phyloP scores from a whole-genome alignment of 2,888 invertebrate species.

The Sarcophaga carnaria region DNA sequence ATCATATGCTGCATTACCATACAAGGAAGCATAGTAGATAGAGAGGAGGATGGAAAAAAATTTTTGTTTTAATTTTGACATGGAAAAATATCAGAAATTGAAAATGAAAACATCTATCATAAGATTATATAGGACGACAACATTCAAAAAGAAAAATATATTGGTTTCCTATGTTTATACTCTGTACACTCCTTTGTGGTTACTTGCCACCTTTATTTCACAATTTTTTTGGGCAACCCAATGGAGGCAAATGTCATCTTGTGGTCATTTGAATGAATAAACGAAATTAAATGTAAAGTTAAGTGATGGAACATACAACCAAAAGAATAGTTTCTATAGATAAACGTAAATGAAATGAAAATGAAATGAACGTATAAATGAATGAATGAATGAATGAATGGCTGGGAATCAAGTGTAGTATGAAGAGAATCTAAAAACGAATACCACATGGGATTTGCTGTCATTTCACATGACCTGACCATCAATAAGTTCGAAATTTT shows the following conservation, averaged over 20 bases:
- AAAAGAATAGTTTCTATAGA: slow-evolving; percentile 51
- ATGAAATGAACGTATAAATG: slow-evolving; percentile 53
- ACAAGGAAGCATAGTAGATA: not conserved
- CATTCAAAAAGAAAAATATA: slow-evolving; percentile 25
- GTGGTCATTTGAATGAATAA: slow-evolving; percentile 80
- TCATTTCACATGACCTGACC: slow-evolving; percentile 73
- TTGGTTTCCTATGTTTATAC: slow-evolving; percentile 40
- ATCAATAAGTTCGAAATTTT: slow-evolving; percentile 73
- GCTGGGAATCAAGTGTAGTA: slow-evolving; percentile 3
- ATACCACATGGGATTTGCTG: slow-evolving; percentile 76
- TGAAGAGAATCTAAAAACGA: slow-evolving; percentile 52
- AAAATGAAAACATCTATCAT: slow-evolving; percentile 76
- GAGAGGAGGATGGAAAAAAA: slow-evolving; percentile 21
- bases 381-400: not conserved
- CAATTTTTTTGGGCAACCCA: slow-evolving; percentile 48
- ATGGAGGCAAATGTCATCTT: slow-evolving; percentile 79
- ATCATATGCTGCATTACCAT: not conserved
- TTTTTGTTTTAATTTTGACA: slow-evolving; percentile 42
- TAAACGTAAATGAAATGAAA: slow-evolving; percentile 50
- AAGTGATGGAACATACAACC: slow-evolving; percentile 45
- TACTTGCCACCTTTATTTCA: not conserved
- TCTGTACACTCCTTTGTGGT: slow-evolving; percentile 11
- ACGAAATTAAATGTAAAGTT: slow-evolving; percentile 78
- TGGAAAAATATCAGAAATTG: slow-evolving; percentile 77
- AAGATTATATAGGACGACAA: slow-evolving; percentile 72